Base-by-base conservation (phyloP, 2,888 invertebrate species). In the Maniola hyperantus region DNA sequence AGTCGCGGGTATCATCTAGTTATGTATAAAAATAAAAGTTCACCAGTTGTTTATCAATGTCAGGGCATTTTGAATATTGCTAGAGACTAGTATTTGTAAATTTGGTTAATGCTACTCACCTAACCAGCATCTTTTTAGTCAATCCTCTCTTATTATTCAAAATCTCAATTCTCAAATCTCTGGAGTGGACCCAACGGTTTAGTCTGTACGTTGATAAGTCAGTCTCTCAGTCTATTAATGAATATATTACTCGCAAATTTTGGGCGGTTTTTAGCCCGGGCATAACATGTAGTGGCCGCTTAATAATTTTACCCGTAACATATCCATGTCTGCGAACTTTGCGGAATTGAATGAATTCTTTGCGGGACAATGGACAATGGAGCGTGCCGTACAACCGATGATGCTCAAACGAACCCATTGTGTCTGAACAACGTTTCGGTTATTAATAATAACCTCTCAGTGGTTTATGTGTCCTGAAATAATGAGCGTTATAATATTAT, bases 321-420 rank as follows among this genome's bases (percentile, higher is more conserved):
- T 36, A 53, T 26, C 39, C 50, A 61, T 51, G 61, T 57, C 64
- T 50, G 59, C 65, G 65, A 64, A 80, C 80, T 87, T 84, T 81
- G 80, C 82, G 82, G 82, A 83, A 86, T 81, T 82, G 83, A 84
- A 86, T 82, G 84, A 84, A 82, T 86, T 85, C 83, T 82, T 84
- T 78, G 75, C 75, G 77, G 76, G 74, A 87, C 86, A 89, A 88
- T 88, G 85, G 79, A 88, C 87, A 89, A 88, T 88, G 84, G 83
- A 79, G 79, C 79, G 79, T 80, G 80, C 77, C 71, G 51, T 72
- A 68, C 66, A 67, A 68, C 70, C 72, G 69, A 70, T 68, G 66
- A 70, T 61, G 74, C 72, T 74, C 74, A 76, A 76, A 74, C 74
- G 73, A 73, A 55, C 65, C 74, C 72, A 74, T 76, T 77, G 76